Percentiles rank a stretch among this genome's conserved stretches.
Conservation (phyloP, 2,113 vertebrate species). For the Takifugu flavidus region DNA sequence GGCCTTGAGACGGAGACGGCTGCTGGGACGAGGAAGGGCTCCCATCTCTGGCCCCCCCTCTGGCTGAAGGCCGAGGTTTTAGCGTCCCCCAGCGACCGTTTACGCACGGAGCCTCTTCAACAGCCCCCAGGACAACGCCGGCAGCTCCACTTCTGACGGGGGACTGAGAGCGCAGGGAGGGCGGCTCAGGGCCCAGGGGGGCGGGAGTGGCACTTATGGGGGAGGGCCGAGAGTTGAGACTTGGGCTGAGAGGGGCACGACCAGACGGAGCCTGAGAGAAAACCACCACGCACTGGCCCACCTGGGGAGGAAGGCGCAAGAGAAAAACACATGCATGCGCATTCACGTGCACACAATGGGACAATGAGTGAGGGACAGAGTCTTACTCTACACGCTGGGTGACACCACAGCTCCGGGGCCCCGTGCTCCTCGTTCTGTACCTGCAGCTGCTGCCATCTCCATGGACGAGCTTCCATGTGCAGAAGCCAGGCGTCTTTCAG, state of each 20-base stretch:
- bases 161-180: slow-evolving; percentile 90
- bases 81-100: slow-evolving; percentile 97
- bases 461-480: slow-evolving; percentile 82
- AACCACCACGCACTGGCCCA: slow-evolving; percentile 96
- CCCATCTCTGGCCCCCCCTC: slow-evolving; percentile 83
- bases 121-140: slow-evolving; percentile 68
- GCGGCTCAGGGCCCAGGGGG: slow-evolving; percentile 82
- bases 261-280: slow-evolving; percentile 97
- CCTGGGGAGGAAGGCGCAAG: slow-evolving; percentile 69
- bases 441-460: slow-evolving; percentile 94
- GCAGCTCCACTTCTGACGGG: slow-evolving; percentile 77
- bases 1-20: slow-evolving; percentile 79
- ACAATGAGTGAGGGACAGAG: slow-evolving; percentile 1
- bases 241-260: slow-evolving; percentile 92
- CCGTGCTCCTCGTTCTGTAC: slow-evolving; percentile 96
- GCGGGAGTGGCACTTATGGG: slow-evolving; percentile 95
- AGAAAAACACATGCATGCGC: neutral
- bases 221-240: slow-evolving; percentile 93
- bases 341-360: neutral
- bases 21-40: slow-evolving; percentile 87
- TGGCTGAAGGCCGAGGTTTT: slow-evolving; percentile 79
- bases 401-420: slow-evolving; percentile 96
- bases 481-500: slow-evolving; percentile 97
- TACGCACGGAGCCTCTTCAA: slow-evolving; percentile 91
- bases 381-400: slow-evolving; percentile 92